Evolutionary conservation across 2,113 vertebrate species (phyloP).

Genomic region (Rutilus rutilus): DNA sequence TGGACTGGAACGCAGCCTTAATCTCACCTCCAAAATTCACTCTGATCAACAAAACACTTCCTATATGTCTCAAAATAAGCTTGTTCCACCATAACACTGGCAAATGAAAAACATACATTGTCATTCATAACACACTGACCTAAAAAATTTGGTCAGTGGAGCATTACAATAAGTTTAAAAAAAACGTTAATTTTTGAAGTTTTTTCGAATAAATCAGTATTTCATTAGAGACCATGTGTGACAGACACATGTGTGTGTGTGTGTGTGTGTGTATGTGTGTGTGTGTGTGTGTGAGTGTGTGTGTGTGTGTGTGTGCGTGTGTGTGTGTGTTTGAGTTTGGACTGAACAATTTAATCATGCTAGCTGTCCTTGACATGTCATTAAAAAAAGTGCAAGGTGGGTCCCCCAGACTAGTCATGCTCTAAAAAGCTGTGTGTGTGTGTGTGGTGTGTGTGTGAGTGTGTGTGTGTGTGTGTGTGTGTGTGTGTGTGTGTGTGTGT

Average conservation of each 20-base stretch:
- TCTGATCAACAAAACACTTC: no score
- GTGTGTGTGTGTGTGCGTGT: slow-evolving; percentile 11
- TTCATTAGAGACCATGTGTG: no score
- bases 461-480: slow-evolving; percentile 5
- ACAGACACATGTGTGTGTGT: background rate
- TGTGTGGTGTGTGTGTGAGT: background rate
- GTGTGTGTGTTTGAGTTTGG: slow-evolving; percentile 7
- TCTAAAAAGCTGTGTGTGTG: background rate
- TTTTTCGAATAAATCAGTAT: background rate
- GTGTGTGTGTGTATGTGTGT: slow-evolving; percentile 21
- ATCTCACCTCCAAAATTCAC: no score
- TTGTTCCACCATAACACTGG: no score
- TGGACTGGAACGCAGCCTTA: no score
- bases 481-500: background rate
- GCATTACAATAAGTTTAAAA: no score
- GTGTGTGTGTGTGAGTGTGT: background rate
- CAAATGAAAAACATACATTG: no score
- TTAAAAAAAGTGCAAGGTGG: slow-evolving; percentile 32
- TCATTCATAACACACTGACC: no score
- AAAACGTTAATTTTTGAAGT: no score
- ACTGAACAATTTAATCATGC: slow-evolving; percentile 29
- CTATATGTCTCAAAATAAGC: no score
- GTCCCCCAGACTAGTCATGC: background rate
- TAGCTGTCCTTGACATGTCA: slow-evolving; percentile 30
- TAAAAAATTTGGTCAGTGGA: no score